Base-by-base conservation (phyloP, 2,113 vertebrate species). In the Cricetomys ansorgei region DNA sequence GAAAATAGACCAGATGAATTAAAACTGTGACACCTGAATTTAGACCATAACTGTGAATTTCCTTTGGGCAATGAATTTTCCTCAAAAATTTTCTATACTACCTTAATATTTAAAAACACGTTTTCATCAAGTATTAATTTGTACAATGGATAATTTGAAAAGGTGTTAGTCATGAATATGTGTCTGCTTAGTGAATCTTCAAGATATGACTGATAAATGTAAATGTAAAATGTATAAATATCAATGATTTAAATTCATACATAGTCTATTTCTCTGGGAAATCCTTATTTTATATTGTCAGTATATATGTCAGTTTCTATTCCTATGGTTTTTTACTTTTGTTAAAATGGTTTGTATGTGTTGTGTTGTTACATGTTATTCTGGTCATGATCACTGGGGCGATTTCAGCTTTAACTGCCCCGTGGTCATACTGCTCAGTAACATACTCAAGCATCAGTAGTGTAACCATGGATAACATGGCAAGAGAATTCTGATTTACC, bases 61-160 rank as follows among this genome's bases (percentile, higher is more conserved):
- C n/a, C 72, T n/a, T 65, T 75, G 37, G 1, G 1, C n/a, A 43
- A 55, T 64, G 1, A 43, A 37, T 85, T 34, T 87, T 89, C 50
- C 0, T 27, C 43, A 67, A 67, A 64, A 17, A 67, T 55, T n/a
- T 7, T 37, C 57, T 91, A 73, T 40, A 8, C 3, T 23, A 91
- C 16, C 19, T 72, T 94, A 88, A 53, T 55, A 90, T 45, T 65
- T 87, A 69, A 95, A 88, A 95, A 0, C 9, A 65, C 27, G 34
- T 88, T 34, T 45, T 62, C 48, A 43, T 75, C 94, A 80, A 90
- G 64, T 86, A 87, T 79, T 76, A 43, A 91, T 73, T 83, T 77
- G 55, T 85, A 72, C 34, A 21, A 27, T 69, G 10, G 2, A 0
- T 81, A 81, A 59, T 69, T 55, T 64, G 25, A 92, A 93, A 40